These are phyloP conservation scores for Littorina saxatilis DNA, from an alignment of 1,140 invertebrate species.

Conservation along the genomic window DNA sequence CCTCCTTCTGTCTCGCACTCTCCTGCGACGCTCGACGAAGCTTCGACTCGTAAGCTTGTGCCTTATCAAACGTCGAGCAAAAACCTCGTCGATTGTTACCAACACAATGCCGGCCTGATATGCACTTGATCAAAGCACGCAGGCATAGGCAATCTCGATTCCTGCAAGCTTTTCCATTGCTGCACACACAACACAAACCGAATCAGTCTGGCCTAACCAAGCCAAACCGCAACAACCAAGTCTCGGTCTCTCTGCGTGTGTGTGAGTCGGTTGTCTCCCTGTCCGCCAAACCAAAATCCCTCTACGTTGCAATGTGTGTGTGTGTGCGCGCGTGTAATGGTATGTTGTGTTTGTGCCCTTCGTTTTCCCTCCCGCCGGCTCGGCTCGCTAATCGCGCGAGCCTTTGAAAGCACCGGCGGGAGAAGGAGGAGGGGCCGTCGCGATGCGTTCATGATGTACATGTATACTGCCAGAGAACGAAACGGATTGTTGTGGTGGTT, in stretches of 20 bases:
- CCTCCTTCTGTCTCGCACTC: neutral
- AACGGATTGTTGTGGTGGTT: no score
- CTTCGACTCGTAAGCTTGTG: no score
- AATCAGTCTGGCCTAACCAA: neutral
- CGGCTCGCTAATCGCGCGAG: neutral
- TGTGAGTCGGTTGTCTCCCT: constrained; percentile 4
- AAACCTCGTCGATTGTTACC: neutral
- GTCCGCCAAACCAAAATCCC: neutral
- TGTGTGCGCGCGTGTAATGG: constrained; percentile 21
- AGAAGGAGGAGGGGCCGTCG: no score
- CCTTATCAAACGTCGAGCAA: neutral
- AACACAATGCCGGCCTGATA: neutral
- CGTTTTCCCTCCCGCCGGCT: constrained; percentile 26
- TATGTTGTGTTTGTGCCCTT: constrained; percentile 16
- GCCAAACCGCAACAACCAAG: constrained; percentile 1
- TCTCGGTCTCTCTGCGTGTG: neutral
- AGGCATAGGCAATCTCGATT: no score
- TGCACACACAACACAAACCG: no score
- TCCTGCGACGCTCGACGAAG: no score
- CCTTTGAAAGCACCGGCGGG: neutral
- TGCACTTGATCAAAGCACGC: constrained; percentile 6
- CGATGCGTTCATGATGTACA: no score
- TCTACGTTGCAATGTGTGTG: neutral
- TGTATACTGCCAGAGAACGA: no score
- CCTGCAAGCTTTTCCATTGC: neutral